A percentile compares a stretch with the other conserved stretches of the same genome.
These are phyloP conservation scores for Pseudomyrmex dendroicus DNA, from an alignment of 1,140 invertebrate genomes.

Conservation along the genomic window DNA sequence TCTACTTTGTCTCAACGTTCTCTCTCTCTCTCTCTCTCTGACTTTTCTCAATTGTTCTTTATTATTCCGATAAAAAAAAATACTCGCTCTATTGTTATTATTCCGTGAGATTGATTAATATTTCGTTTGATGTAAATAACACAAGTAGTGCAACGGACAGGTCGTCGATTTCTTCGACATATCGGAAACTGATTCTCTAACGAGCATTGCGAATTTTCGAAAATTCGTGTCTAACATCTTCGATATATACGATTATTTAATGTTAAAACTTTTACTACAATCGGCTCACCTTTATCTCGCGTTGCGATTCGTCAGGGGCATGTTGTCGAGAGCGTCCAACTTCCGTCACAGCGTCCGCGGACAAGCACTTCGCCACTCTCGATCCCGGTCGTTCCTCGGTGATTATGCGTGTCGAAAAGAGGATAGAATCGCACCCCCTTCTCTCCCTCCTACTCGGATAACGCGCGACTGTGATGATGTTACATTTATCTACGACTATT, in stretches of 20 bases:
- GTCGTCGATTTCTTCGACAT: conserved; percentile 17
- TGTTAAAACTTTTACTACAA: background rate
- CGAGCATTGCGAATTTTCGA: background rate
- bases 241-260: too few relatives aligned
- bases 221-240: background rate
- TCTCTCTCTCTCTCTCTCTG: background rate
- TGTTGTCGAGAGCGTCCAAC: conserved; percentile 53
- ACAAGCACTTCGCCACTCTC: conserved; percentile 47
- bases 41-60: background rate
- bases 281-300: conserved; percentile 67
- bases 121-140: background rate
- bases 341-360: conserved; percentile 43
- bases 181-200: background rate
- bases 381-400: conserved; percentile 24
- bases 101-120: background rate
- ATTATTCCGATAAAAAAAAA: background rate
- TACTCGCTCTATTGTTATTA: background rate
- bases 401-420: conserved; percentile 43
- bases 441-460: background rate
- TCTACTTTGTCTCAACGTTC: background rate
- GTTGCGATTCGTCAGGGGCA: conserved; percentile 65
- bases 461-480: conserved; percentile 42
- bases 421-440: conserved; percentile 35
- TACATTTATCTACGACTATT: conserved; percentile 41
- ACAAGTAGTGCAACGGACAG: background rate